Percentiles rank a stretch among this genome's conserved stretches.
These are phyloP conservation scores for Drosophila auraria DNA, from an alignment of 1,140 invertebrate species.

Conservation along the genomic window DNA sequence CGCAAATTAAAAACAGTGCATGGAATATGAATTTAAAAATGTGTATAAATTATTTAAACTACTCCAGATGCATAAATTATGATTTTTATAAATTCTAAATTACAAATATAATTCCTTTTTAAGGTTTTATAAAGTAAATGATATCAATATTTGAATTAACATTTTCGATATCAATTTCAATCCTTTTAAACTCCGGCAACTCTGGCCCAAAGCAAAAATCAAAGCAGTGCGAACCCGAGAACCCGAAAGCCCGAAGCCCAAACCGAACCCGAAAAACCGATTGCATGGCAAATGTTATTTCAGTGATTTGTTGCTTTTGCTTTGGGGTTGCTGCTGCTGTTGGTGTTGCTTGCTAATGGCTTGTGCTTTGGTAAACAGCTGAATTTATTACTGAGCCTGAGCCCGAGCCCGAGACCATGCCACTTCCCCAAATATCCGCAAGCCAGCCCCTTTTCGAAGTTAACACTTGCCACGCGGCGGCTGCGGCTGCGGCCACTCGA, in stretches of 20 bases:
- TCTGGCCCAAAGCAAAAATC: constrained; percentile 13
- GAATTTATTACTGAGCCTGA: constrained; percentile 70
- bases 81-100: neutral
- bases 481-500: constrained; percentile 79
- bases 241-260: neutral
- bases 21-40: no score
- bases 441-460: constrained; percentile 47
- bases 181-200: constrained; percentile 5
- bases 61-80: neutral
- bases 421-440: no score
- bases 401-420: no score
- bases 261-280: constrained; percentile 8
- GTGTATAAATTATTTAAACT: neutral
- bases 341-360: constrained; percentile 84
- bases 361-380: constrained; percentile 83
- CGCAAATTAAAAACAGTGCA: no score
- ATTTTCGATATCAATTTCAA: neutral
- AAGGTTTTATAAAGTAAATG: no score
- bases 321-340: constrained; percentile 49
- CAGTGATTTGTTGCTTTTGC: constrained; percentile 80
- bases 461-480: constrained; percentile 82
- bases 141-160: no score
- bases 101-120: neutral
- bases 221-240: constrained; percentile 11
- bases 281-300: constrained; percentile 72